Evolutionary conservation across 2,888 invertebrate species (phyloP).

Genomic region (Timandra comae): DNA sequence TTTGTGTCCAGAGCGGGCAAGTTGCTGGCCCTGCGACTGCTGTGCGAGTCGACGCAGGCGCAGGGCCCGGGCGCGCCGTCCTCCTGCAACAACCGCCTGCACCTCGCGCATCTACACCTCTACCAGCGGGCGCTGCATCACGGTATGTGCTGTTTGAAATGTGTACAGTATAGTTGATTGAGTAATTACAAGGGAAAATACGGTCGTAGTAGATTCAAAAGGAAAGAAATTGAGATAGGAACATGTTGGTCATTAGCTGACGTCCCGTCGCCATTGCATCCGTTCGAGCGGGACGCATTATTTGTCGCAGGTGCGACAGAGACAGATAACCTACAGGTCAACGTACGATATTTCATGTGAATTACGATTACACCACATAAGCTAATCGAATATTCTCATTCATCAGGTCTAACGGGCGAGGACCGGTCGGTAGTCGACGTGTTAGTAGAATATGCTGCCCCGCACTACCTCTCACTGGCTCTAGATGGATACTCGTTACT

Average conservation of each 20-base stretch:
- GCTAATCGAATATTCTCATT: too few relatives aligned
- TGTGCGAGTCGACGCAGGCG: conserved; percentile 91
- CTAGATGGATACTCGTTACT: conserved; percentile 92
- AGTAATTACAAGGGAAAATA: too few relatives aligned
- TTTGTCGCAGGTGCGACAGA: too few relatives aligned
- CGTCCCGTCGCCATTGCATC: too few relatives aligned
- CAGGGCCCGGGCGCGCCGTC: conserved; percentile 79
- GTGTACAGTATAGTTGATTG: too few relatives aligned
- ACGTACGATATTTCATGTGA: too few relatives aligned
- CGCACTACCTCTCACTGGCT: conserved; percentile 89
- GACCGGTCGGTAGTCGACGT: conserved; percentile 87
- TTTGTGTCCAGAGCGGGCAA: conserved; percentile 81
- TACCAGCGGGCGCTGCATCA: conserved; percentile 92
- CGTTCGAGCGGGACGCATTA: too few relatives aligned
- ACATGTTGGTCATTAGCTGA: too few relatives aligned
- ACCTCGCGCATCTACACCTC: conserved; percentile 85
- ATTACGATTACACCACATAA: too few relatives aligned
- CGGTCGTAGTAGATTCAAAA: too few relatives aligned
- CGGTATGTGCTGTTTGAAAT: conserved; percentile 61
- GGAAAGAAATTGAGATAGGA: too few relatives aligned
- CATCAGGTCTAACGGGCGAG: conserved; percentile 80
- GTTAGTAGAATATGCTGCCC: conserved; percentile 88
- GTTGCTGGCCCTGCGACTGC: conserved; percentile 88
- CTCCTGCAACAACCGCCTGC: conserved; percentile 70
- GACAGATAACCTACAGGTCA: too few relatives aligned